Base-by-base conservation (phyloP, 1,140 invertebrate genomes). In the Andricus grossulariae region DNA sequence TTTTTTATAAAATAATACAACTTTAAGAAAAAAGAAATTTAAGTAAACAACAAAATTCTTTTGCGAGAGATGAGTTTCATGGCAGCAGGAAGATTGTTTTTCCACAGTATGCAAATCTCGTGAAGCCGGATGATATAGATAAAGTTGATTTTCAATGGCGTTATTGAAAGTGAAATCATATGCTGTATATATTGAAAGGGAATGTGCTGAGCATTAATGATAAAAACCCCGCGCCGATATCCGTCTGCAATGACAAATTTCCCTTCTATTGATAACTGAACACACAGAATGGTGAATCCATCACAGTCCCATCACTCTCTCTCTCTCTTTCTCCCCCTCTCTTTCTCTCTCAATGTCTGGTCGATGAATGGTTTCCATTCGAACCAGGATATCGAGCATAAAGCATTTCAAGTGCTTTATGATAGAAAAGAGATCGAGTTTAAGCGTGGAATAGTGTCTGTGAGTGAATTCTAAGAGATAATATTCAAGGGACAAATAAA, bases 301-400 rank as follows among this genome's bases (percentile, higher is more conserved):
- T 76, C 57, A 71, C 70, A 66, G 60, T 13, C 57, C 32, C 57
- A 66, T 39, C 72, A 49, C 50, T 16, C 52, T 18, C n/a, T 50
- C 16, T 19, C 50, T 21, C 15, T 71, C 25, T 66, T 51, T 54
- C 50, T 32, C 52, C 15, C n/a, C 55, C 18, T 19, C 15, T 54
- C 50, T 80, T 60, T 50, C 54, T 32, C 52, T 18, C 13, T 70
- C 16, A 49, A 55, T 18, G 21, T 71, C 25, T 66, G 57, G 18
- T 15, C 21, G 19, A 57, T 80, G 73, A 73, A 80, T 77, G 51
- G 75, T 70, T 74, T 80, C 73, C 71, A 77, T 71, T 80, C 57
- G 25, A 50, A 45, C 72, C 54, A 75, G 73, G 19, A 72, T 73
- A 60, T 82, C 71, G 54, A 32, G 66, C 15, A 57, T 25, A 57